Percentiles rank a stretch among this genome's conserved stretches.
Conservation (phyloP, 2,888 invertebrate genomes). For the Acheta domesticus region DNA sequence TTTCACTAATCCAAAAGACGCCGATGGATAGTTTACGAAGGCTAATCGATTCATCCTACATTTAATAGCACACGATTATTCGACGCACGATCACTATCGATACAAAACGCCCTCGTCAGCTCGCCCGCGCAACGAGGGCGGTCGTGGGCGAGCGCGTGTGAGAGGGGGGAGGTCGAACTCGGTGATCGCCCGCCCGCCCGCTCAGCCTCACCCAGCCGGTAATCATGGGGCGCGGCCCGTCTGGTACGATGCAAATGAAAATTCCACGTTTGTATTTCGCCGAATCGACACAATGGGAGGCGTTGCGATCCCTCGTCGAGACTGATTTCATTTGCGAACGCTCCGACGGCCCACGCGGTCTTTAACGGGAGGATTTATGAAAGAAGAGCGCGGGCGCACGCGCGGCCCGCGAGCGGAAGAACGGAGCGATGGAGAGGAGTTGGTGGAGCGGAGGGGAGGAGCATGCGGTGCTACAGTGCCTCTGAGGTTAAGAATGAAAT, state of each 20-base stretch:
- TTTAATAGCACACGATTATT: too few species aligned
- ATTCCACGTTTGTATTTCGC: neutral
- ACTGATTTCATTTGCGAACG: neutral
- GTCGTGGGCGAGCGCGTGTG: too few species aligned
- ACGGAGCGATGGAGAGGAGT: too few species aligned
- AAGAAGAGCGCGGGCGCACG: neutral
- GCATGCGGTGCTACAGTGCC: too few species aligned
- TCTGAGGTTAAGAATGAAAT: too few species aligned
- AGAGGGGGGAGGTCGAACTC: neutral
- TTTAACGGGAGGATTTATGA: neutral
- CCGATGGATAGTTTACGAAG: too few species aligned
- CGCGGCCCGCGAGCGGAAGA: neutral
- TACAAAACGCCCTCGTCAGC: too few species aligned
- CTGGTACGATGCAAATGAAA: neutral
- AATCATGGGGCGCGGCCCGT: neutral
- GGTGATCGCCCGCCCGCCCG: neutral
- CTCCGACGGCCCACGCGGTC: neutral
- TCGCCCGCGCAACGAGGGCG: too few species aligned
- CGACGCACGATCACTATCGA: too few species aligned
- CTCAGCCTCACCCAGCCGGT: neutral
- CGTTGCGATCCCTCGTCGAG: neutral
- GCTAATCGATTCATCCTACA: too few species aligned
- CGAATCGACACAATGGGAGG: neutral
- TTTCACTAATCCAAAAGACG: too few species aligned
- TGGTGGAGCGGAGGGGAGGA: too few species aligned